Evolutionary conservation across 2,888 invertebrate genomes (phyloP).

Genomic region (Drosophila dives): DNA sequence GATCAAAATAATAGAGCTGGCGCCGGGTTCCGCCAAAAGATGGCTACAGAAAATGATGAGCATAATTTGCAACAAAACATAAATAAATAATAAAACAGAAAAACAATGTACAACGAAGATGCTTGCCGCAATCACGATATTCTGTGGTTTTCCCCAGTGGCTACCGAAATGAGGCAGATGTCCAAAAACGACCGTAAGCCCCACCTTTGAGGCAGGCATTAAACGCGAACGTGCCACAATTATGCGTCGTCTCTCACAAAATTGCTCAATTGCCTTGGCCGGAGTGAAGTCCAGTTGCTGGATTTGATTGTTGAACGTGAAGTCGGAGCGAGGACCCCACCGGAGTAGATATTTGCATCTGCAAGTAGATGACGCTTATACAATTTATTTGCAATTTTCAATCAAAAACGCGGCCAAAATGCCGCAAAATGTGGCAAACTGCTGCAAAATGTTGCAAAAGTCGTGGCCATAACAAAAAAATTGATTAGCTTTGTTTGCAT

Average conservation of each 20-base stretch:
- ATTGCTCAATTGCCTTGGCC: conserved; percentile 71
- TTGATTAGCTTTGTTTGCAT: conserved; percentile 61
- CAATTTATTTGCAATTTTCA: conserved; percentile 81
- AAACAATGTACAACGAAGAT: conserved; percentile 11
- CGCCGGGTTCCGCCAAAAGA: conserved; percentile 15
- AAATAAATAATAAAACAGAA: conserved; percentile 48
- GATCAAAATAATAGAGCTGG: conserved; percentile 43
- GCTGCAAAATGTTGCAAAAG: conserved; percentile 50
- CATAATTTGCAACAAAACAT: conserved; percentile 39
- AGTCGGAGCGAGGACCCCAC: conserved; percentile 53
- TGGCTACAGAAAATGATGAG: conserved; percentile 36
- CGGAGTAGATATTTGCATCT: conserved; percentile 66
- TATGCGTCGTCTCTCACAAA: conserved; percentile 68
- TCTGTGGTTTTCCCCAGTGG: conserved; percentile 54
- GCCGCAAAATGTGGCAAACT: conserved; percentile 52
- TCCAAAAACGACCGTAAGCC: conserved; percentile 37
- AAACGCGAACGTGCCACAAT: conserved; percentile 77
- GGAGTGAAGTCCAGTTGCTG: background rate
- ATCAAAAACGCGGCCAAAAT: conserved; percentile 70
- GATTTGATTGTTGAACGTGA: conserved; percentile 3
- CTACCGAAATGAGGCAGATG: conserved; percentile 64
- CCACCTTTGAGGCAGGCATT: conserved; percentile 71
- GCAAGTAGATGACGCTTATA: conserved; percentile 71
- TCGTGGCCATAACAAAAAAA: conserved; percentile 71
- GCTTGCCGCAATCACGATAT: conserved; percentile 57